These are phyloP conservation scores for Nanorana parkeri DNA, from an alignment of 2,113 vertebrate genomes.

Conservation along the genomic window DNA sequence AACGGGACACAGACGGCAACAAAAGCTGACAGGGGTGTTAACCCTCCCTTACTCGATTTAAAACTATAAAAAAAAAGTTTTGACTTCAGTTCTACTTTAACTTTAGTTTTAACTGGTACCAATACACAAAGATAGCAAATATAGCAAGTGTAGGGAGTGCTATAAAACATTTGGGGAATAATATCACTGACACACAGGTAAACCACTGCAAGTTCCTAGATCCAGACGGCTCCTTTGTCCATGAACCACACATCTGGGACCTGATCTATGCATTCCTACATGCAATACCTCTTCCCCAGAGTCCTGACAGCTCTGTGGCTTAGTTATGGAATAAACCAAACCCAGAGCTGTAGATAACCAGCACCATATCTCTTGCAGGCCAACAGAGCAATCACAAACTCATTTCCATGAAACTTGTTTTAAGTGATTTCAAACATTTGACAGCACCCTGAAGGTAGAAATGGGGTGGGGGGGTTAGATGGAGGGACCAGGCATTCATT, in stretches of 20 bases:
- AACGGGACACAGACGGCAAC: too few relatives aligned
- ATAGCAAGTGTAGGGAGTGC: too few relatives aligned
- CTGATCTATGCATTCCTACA: constrained; percentile 33
- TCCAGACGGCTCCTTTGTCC: background rate
- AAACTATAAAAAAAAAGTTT: too few relatives aligned
- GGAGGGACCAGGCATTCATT: constrained; percentile 49
- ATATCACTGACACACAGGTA: background rate
- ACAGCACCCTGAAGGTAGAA: constrained; percentile 49
- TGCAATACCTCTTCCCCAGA: constrained; percentile 9
- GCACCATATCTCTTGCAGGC: constrained; percentile 31
- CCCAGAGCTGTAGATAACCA: constrained; percentile 44
- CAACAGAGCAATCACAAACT: constrained; percentile 12
- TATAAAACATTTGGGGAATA: background rate
- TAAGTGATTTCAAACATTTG: constrained; percentile 52
- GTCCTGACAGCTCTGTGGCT: constrained; percentile 39
- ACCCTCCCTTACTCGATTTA: too few relatives aligned
- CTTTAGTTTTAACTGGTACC: too few relatives aligned
- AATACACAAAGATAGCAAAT: too few relatives aligned
- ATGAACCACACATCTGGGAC: constrained; percentile 13
- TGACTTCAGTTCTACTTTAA: too few relatives aligned
- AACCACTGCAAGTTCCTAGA: constrained; percentile 10
- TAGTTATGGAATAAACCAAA: constrained; percentile 41
- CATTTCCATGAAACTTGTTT: constrained; percentile 45
- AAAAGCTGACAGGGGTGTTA: too few relatives aligned
- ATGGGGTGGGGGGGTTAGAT: background rate